These are phyloP conservation scores for Micrasema longulum DNA, from an alignment of 1,140 invertebrate genomes.

Conservation along the genomic window DNA sequence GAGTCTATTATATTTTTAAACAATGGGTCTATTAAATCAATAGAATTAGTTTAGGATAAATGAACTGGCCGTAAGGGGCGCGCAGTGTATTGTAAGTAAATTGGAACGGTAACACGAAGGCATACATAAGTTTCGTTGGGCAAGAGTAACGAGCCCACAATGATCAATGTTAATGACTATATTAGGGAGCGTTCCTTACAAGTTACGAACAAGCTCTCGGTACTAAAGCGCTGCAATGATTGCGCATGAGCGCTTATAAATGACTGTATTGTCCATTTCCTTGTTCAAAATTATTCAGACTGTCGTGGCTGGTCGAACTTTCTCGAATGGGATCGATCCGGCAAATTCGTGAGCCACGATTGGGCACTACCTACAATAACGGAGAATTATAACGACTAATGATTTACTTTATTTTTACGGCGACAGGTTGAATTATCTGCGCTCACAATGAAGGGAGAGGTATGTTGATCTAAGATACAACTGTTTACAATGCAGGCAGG, in stretches of 20 bases:
- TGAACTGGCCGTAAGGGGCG: too few relatives aligned
- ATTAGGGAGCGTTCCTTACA: constrained; percentile 25
- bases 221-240: constrained; percentile 19
- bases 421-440: constrained; percentile 30
- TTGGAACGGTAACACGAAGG: too few relatives aligned
- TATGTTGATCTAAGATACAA: background rate
- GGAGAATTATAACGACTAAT: background rate
- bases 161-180: constrained; percentile 32
- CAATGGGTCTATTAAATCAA: too few relatives aligned
- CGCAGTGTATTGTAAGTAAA: too few relatives aligned
- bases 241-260: constrained; percentile 32
- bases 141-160: constrained; percentile 4
- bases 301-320: constrained; percentile 23
- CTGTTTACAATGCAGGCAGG: constrained; percentile 3
- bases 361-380: background rate
- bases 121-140: too few relatives aligned
- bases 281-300: constrained; percentile 28
- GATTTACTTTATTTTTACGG: constrained; percentile 23
- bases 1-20: too few relatives aligned
- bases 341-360: constrained; percentile 38
- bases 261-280: constrained; percentile 30
- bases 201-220: too few relatives aligned
- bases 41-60: too few relatives aligned
- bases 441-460: constrained; percentile 8
- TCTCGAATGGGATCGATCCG: constrained; percentile 22